A percentile compares a stretch with the other conserved stretches of the same genome.
Conservation (phyloP, 2,797 vertebrate genomes). For the Neopelma chrysocephalum region DNA sequence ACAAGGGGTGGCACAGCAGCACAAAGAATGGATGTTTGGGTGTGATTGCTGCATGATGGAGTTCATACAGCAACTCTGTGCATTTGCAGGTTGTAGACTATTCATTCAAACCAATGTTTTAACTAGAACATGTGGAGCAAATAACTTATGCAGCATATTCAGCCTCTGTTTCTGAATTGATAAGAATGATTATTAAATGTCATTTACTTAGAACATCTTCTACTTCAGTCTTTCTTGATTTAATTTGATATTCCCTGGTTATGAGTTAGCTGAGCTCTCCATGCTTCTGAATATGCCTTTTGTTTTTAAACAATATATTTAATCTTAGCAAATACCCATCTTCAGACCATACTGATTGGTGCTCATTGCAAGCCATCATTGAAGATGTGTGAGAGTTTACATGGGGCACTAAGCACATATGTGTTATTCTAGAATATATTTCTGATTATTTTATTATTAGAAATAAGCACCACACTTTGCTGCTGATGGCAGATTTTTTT, state of each 20-base stretch:
- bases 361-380: background rate
- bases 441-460: background rate
- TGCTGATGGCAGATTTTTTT: background rate
- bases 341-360: background rate
- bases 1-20: background rate
- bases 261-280: background rate
- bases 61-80: background rate
- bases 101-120: background rate
- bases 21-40: background rate
- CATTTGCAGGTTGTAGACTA: background rate
- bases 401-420: background rate
- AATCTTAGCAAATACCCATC: background rate
- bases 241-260: background rate
- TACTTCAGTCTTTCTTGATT: background rate
- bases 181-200: background rate
- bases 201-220: background rate
- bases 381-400: background rate
- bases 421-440: background rate
- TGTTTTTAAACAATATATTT: background rate
- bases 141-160: background rate
- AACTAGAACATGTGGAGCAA: background rate
- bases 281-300: background rate
- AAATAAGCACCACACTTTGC: background rate
- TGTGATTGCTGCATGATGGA: background rate
- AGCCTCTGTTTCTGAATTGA: background rate